Evolutionary conservation across 2,113 vertebrate genomes (phyloP).

Genomic region (Engystomops pustulosus): DNA sequence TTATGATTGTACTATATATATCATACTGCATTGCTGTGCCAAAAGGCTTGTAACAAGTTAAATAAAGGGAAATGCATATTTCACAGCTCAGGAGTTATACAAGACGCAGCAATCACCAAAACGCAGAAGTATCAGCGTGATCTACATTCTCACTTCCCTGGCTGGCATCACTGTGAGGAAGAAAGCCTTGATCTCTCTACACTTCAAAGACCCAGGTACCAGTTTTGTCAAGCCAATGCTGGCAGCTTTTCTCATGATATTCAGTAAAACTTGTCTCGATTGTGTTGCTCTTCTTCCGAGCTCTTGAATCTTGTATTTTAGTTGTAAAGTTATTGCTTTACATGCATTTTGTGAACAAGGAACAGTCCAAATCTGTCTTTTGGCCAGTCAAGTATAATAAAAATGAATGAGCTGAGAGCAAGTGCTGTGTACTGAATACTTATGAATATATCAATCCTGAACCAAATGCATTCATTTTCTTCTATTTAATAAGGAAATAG

Average conservation of each 20-base stretch:
- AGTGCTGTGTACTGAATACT: background rate
- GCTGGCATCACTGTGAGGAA: slow-evolving; percentile 38
- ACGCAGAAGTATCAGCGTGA: slow-evolving; percentile 48
- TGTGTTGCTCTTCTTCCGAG: background rate
- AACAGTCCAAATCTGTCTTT: background rate
- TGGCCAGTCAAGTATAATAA: background rate
- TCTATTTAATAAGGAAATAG: background rate
- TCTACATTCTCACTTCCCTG: slow-evolving; percentile 35
- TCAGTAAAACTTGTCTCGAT: background rate
- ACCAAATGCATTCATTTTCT: background rate
- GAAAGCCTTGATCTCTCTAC: slow-evolving; percentile 50
- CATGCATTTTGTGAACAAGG: background rate
- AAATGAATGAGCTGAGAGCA: background rate
- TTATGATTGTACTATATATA: too few relatives aligned
- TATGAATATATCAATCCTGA: background rate
- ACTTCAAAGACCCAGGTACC: slow-evolving; percentile 45
- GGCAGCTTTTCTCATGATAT: background rate
- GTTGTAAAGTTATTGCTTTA: background rate
- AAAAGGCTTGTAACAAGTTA: background rate
- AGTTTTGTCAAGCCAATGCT: background rate
- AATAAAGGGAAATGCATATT: slow-evolving; percentile 24
- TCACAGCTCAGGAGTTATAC: slow-evolving; percentile 45
- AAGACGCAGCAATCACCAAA: slow-evolving; percentile 47
- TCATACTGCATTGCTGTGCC: background rate
- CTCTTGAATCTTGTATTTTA: background rate